Evolutionary conservation across 2,113 vertebrate species (phyloP).

Genomic region (Quiscalus mexicanus): DNA sequence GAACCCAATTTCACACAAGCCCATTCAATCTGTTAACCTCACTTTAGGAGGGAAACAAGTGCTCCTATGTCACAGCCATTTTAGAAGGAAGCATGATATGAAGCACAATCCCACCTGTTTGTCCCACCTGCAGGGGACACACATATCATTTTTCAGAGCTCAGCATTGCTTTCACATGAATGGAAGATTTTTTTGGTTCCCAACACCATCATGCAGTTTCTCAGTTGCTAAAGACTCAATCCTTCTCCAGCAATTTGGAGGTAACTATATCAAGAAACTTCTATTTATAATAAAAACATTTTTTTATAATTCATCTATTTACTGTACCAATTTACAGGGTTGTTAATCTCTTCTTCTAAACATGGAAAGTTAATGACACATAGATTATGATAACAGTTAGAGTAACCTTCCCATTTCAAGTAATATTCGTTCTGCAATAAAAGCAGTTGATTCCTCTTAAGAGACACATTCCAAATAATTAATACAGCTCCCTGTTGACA

Average conservation of each 20-base stretch:
- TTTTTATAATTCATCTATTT: constrained; percentile 68
- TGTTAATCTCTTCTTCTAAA: constrained; percentile 79
- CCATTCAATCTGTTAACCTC: neutral
- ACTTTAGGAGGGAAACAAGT: neutral
- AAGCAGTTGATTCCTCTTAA: constrained; percentile 76
- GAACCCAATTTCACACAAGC: neutral
- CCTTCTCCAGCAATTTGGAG: neutral
- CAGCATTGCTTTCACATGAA: neutral
- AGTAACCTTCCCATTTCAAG: constrained; percentile 77
- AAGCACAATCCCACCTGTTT: neutral
- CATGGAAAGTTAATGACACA: constrained; percentile 80
- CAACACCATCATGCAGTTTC: neutral
- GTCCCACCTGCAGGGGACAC: neutral
- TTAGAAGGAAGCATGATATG: neutral
- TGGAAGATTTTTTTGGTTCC: neutral
- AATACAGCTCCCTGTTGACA: constrained; percentile 79
- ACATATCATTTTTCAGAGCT: neutral
- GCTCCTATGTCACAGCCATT: neutral
- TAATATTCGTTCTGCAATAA: constrained; percentile 78
- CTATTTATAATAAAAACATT: constrained; percentile 48
- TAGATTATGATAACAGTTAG: constrained; percentile 75
- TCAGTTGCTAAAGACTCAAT: neutral
- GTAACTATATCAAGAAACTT: neutral
- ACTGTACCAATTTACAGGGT: constrained; percentile 68
- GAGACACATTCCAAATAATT: constrained; percentile 84